A percentile compares a stretch with the other conserved stretches of the same genome.
phyloP scores from a whole-genome alignment of 2,113 vertebrate genomes.

The Cavia aperea region DNA sequence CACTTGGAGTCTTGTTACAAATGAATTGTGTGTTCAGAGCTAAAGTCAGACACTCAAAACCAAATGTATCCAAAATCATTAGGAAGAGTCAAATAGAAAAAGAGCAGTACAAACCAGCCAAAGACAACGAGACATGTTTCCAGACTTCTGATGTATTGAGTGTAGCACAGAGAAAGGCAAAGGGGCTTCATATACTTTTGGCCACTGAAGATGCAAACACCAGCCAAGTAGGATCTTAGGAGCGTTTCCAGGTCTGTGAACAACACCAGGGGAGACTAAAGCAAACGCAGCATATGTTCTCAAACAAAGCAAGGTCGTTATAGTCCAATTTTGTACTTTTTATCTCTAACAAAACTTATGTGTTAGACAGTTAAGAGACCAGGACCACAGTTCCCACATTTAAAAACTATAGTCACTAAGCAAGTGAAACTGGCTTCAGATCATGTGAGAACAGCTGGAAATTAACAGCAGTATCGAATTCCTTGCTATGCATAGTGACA shows the following conservation, averaged over 20 bases:
- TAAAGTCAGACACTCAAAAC: slow-evolving; percentile 35
- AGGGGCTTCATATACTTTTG: slow-evolving; percentile 44
- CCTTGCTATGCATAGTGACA: slow-evolving; percentile 69
- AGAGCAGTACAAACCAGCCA: slow-evolving; percentile 52
- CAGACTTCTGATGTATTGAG: slow-evolving; percentile 47
- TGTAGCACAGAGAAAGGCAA: slow-evolving; percentile 58
- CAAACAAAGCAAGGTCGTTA: slow-evolving; percentile 62
- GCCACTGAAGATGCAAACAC: slow-evolving; percentile 53
- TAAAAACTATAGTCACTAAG: slow-evolving; percentile 67
- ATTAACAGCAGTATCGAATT: slow-evolving; percentile 74
- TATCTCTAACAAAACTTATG: slow-evolving; percentile 65
- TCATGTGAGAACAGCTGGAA: slow-evolving; percentile 71
- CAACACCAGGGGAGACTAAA: slow-evolving; percentile 62
- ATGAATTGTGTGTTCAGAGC: not conserved
- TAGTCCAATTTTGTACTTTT: slow-evolving; percentile 54
- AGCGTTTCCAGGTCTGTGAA: slow-evolving; percentile 65
- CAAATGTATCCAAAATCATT: slow-evolving; percentile 33
- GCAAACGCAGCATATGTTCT: slow-evolving; percentile 62
- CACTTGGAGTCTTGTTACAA: not conserved
- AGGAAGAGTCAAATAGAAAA: slow-evolving; percentile 40
- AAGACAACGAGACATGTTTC: slow-evolving; percentile 49
- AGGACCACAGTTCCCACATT: slow-evolving; percentile 60
- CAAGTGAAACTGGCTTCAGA: slow-evolving; percentile 67
- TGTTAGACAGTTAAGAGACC: slow-evolving; percentile 57
- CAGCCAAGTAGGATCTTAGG: slow-evolving; percentile 59